A percentile compares a stretch with the other conserved stretches of the same genome.
phyloP scores from a whole-genome alignment of 2,113 vertebrate genomes.

The Bungarus multicinctus region DNA sequence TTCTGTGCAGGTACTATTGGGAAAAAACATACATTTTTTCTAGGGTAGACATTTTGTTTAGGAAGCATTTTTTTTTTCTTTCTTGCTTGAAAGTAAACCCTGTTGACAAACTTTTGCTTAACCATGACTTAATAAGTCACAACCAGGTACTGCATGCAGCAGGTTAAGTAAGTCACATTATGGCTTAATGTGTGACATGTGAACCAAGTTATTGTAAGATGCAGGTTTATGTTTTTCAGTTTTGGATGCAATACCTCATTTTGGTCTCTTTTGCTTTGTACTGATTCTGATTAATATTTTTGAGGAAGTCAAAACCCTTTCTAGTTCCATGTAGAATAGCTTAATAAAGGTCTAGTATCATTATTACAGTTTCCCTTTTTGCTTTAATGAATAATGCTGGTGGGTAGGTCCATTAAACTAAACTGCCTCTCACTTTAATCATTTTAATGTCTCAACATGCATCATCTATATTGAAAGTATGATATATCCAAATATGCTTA shows the following conservation, averaged over 20 bases:
- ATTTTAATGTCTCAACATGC: background rate
- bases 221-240: background rate
- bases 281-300: background rate
- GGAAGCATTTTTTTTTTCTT: background rate
- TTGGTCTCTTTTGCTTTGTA: background rate
- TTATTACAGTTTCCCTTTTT: background rate
- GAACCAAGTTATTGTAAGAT: background rate
- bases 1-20: background rate
- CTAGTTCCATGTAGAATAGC: background rate
- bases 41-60: background rate
- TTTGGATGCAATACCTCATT: background rate
- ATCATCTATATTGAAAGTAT: background rate
- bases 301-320: background rate
- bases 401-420: background rate
- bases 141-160: background rate
- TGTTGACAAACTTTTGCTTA: background rate
- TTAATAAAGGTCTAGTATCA: background rate
- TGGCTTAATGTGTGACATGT: background rate
- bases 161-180: background rate
- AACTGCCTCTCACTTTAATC: background rate
- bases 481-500: background rate
- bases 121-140: background rate
- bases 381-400: background rate
- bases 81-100: background rate
- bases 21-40: background rate